Evolutionary conservation across 1,140 invertebrate species (phyloP).

Genomic region (Meloidogyne hapla): DNA sequence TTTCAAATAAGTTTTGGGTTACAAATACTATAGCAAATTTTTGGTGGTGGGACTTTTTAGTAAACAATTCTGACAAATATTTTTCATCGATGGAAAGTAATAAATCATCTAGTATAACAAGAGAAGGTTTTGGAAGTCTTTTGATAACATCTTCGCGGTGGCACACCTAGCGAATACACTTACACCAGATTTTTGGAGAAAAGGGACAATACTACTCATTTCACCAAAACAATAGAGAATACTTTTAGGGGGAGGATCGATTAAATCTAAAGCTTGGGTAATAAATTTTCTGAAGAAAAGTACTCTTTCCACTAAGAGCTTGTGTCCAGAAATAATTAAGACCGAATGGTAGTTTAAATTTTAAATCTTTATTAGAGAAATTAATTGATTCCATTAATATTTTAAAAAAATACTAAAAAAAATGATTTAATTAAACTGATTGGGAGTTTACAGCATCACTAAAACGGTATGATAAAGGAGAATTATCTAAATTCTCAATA

Average conservation of each 20-base stretch:
- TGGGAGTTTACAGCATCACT: neutral
- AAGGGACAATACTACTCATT: conserved; percentile 14
- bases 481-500: neutral
- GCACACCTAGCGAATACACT: conserved; percentile 11
- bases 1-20: conserved; percentile 17
- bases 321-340: conserved; percentile 20
- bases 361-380: conserved; percentile 13
- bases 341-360: conserved; percentile 20
- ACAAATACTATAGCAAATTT: conserved; percentile 18
- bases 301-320: neutral
- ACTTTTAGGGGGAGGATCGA: neutral
- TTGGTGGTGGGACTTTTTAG: conserved; percentile 22
- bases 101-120: conserved; percentile 20
- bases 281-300: conserved; percentile 12
- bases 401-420: neutral
- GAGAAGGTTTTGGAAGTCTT: conserved; percentile 1
- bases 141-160: conserved; percentile 20
- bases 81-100: conserved; percentile 10
- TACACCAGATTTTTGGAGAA: conserved; percentile 17
- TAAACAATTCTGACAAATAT: conserved; percentile 21
- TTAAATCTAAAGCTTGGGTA: neutral
- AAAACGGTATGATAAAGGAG: neutral
- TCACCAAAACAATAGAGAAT: conserved; percentile 26
- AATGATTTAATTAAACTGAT: neutral
- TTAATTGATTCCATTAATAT: neutral